Evolutionary conservation across 2,888 invertebrate genomes (phyloP).

Genomic region (Zygothrica quintamaculata): DNA sequence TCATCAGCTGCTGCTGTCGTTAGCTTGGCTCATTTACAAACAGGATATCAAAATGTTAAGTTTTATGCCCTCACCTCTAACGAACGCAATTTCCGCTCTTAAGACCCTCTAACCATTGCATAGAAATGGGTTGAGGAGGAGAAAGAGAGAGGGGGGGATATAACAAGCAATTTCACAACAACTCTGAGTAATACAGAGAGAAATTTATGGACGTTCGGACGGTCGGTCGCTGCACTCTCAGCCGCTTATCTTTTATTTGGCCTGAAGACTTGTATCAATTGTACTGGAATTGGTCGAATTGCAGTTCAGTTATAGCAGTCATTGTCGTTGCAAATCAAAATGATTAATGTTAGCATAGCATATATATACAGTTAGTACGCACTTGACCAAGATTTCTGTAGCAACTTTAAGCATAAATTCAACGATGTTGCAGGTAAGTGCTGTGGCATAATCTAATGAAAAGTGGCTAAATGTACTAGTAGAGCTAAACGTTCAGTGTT

Average conservation of each 20-base stretch:
- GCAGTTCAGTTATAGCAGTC: slow-evolving; percentile 1
- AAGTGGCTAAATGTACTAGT: too few species aligned
- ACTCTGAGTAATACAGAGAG: slow-evolving; percentile 40
- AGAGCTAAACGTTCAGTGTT: too few species aligned
- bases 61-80: slow-evolving; percentile 48
- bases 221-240: slow-evolving; percentile 10
- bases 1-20: slow-evolving; percentile 24
- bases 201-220: too few species aligned
- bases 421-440: slow-evolving; percentile 19
- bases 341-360: slow-evolving; percentile 3
- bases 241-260: slow-evolving; percentile 51
- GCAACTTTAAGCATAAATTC: slow-evolving; percentile 27
- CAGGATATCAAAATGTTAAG: slow-evolving; percentile 35
- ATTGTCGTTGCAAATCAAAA: slow-evolving; percentile 40
- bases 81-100: slow-evolving; percentile 49
- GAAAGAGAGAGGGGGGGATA: slow-evolving; percentile 3
- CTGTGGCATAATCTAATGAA: too few species aligned
- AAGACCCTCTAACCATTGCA: background rate
- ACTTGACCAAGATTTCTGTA: slow-evolving; percentile 63
- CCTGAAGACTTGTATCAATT: slow-evolving; percentile 47
- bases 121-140: too few species aligned
- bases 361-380: slow-evolving; percentile 28
- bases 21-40: slow-evolving; percentile 11
- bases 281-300: slow-evolving; percentile 37
- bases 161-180: slow-evolving; percentile 53